These are phyloP conservation scores for Pempheris klunzingeri DNA, from an alignment of 2,797 vertebrate genomes.

Conservation along the genomic window DNA sequence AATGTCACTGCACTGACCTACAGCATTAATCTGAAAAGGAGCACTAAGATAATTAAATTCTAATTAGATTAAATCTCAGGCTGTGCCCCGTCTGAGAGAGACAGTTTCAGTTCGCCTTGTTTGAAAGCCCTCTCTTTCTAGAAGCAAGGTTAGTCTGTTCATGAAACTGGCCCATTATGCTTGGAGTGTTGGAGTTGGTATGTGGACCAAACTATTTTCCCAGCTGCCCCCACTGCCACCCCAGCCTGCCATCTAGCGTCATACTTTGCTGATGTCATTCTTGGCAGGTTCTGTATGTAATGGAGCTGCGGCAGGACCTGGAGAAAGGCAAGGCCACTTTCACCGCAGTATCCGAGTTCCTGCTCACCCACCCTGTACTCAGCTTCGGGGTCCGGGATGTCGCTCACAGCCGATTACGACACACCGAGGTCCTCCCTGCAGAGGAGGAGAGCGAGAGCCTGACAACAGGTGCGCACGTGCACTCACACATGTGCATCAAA, in stretches of 20 bases:
- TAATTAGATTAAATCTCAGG: not conserved
- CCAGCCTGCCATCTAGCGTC: not conserved
- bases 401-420: constrained; percentile 88
- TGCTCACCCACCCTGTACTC: constrained; percentile 96
- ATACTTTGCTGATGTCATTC: not conserved
- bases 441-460: constrained; percentile 95
- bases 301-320: constrained; percentile 96
- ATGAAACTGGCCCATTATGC: not conserved
- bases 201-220: not conserved
- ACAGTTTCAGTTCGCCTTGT: not conserved
- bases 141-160: not conserved
- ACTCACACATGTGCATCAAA: not conserved
- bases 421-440: constrained; percentile 94
- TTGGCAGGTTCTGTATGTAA: constrained; percentile 96
- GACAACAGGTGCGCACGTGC: constrained; percentile 83
- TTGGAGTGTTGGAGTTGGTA: not conserved
- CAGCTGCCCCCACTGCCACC: not conserved
- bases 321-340: constrained; percentile 95
- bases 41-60: not conserved
- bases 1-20: not conserved
- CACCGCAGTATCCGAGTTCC: constrained; percentile 97
- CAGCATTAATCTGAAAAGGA: not conserved
- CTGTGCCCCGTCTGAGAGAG: not conserved
- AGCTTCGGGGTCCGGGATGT: constrained; percentile 97
- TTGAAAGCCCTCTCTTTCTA: not conserved